Evolutionary conservation across 2,888 invertebrate genomes (phyloP), one percentile per base, ranked within the genome.

Genomic region (Ditylenchus weischeri): DNA sequence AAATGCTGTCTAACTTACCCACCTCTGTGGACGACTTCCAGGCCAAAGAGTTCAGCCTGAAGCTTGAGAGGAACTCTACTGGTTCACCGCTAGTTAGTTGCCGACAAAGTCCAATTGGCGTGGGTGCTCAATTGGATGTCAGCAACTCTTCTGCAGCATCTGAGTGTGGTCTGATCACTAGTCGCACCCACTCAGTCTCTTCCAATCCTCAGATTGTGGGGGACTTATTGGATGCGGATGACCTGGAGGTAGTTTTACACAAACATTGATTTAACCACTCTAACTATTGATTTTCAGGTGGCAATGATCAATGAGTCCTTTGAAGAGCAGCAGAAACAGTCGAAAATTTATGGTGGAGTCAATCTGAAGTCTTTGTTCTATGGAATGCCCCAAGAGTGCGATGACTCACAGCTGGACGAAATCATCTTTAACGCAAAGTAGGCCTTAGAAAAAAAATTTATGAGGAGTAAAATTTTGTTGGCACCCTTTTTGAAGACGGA

Each of bases 221-320:
- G 18, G 70, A 70, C 21, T 68, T 59, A 38, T 51, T 71, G 50
- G 71, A 71, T 60, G 66, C 60, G 21, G 69, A 71, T 35, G 71
- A 71, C 54, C 63, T 71, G 49, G 71, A 71, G 72, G 71, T 71
- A 72, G n/a, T 15, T 10, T 18, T 18, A 11, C n/a, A 18, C 19
- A 21, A 50, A 69, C 36, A n/a, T 6, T 18, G 13, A 61, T 61
- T 61, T 61, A n/a, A n/a, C n/a, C 6, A 38, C 18, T 59, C 38
- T 18, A 61, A 35, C 18, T 36, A 7, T 54, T 54, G 10, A 7
- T 11, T 35, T 69, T 19, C 50, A 74, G 75, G 74, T 74, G 35
- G 73, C 75, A 19, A 65, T 75, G 65, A 74, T 74, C 57, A 74
- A 74, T 65, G 74, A 75, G 43, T 75, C 75, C n/a, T 74, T 75